phyloP scores from a whole-genome alignment of 2,888 invertebrate species.

The Lydus trimaculatus region DNA sequence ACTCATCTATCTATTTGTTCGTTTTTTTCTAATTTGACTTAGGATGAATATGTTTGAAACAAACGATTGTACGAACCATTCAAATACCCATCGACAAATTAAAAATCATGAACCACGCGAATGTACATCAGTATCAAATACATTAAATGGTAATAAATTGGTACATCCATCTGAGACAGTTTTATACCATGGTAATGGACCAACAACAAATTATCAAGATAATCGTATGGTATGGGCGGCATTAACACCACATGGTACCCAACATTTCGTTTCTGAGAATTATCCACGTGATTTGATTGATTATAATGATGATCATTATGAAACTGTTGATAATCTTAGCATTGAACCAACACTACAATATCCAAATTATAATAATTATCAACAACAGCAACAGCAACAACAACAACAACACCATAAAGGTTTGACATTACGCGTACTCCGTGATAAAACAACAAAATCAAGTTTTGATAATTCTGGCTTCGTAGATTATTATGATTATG shows the following conservation, averaged over 20 bases:
- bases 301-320: conserved; percentile 69
- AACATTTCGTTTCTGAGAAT: conserved; percentile 76
- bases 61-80: conserved; percentile 63
- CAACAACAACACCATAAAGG: conserved; percentile 37
- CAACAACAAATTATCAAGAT: conserved; percentile 46
- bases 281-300: conserved; percentile 66
- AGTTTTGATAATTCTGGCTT: conserved; percentile 77
- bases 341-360: conserved; percentile 32
- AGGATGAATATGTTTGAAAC: conserved; percentile 67
- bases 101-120: conserved; percentile 59
- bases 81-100: conserved; percentile 57
- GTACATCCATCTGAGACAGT: conserved; percentile 56
- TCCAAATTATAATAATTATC: conserved; percentile 27
- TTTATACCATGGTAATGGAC: conserved; percentile 50
- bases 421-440: conserved; percentile 34
- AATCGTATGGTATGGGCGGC: conserved; percentile 76
- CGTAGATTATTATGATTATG: conserved; percentile 82
- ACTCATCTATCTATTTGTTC: too few relatives aligned
- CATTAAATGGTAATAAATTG: conserved; percentile 55
- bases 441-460: conserved; percentile 35
- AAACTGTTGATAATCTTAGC: conserved; percentile 66
- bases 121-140: conserved; percentile 58
- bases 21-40: conserved; percentile 23
- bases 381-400: conserved; percentile 6
- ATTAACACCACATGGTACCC: conserved; percentile 80